A percentile compares a stretch with the other conserved stretches of the same genome.
phyloP scores from a whole-genome alignment of 2,888 invertebrate genomes.

The Sicus ferrugineus region DNA sequence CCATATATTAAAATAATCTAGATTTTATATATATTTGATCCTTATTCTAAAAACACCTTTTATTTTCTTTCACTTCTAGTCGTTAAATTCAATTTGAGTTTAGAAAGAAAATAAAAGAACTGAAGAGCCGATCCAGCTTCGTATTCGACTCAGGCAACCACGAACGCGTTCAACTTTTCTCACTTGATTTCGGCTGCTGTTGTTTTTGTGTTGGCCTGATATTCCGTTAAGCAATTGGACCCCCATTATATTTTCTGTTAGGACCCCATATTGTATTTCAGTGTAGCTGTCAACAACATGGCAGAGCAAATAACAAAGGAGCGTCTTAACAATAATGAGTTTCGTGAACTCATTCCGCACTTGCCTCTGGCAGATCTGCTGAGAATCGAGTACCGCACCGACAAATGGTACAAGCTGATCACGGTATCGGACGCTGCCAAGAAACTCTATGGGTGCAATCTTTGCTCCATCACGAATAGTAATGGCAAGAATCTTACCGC shows the following conservation, averaged over 20 bases:
- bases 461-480: constrained; percentile 50
- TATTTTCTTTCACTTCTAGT: constrained; percentile 47
- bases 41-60: constrained; percentile 34
- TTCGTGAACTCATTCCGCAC: constrained; percentile 44
- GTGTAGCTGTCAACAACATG: constrained; percentile 29
- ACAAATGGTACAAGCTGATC: constrained; percentile 46
- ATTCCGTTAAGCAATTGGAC: constrained; percentile 18
- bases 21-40: constrained; percentile 7
- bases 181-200: constrained; percentile 23
- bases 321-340: constrained; percentile 41
- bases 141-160: constrained; percentile 9
- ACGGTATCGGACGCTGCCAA: constrained; percentile 32
- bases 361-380: constrained; percentile 47
- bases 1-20: neutral
- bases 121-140: constrained; percentile 25
- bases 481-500: constrained; percentile 51
- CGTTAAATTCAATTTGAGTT: constrained; percentile 42
- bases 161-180: constrained; percentile 2
- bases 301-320: constrained; percentile 37
- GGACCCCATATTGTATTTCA: neutral
- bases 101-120: constrained; percentile 34
- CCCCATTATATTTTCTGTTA: neutral
- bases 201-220: constrained; percentile 29
- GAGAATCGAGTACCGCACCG: constrained; percentile 46
- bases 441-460: constrained; percentile 46